Evolutionary conservation across 2,888 invertebrate genomes (phyloP).

Genomic region (Scrobipalpa costella): DNA sequence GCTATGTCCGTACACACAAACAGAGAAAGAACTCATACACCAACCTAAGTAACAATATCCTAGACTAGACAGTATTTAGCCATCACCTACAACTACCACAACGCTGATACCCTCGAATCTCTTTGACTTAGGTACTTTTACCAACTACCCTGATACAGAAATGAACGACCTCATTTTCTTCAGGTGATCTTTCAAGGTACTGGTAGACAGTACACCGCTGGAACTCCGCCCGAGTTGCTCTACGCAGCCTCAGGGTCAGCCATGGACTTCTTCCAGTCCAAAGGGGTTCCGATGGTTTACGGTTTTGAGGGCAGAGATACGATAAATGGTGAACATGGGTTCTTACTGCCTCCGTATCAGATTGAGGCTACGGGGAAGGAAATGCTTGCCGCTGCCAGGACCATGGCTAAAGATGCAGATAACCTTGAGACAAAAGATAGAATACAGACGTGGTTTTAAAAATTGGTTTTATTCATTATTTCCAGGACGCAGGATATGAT

Average conservation of each 20-base stretch:
- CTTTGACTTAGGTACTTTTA: no score
- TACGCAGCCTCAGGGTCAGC: background rate
- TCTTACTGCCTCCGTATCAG: slow-evolving; percentile 3
- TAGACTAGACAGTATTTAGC: no score
- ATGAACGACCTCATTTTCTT: background rate
- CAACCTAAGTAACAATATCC: no score
- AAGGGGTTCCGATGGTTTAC: background rate
- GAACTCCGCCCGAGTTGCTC: background rate
- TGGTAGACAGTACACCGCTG: background rate
- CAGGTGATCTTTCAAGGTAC: background rate
- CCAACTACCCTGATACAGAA: no score
- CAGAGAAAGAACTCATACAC: no score
- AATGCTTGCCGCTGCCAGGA: background rate
- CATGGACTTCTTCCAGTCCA: background rate
- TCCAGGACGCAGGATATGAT: no score
- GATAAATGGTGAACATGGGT: background rate
- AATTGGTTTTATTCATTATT: background rate
- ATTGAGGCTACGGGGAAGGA: background rate
- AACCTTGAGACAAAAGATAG: background rate
- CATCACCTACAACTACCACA: no score
- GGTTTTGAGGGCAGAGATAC: background rate
- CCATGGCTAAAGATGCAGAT: background rate
- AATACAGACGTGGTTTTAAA: background rate
- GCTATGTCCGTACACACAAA: no score
- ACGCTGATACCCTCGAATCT: no score